Conservation (phyloP, 2,888 invertebrate genomes). For the Tiliacea aurago region DNA sequence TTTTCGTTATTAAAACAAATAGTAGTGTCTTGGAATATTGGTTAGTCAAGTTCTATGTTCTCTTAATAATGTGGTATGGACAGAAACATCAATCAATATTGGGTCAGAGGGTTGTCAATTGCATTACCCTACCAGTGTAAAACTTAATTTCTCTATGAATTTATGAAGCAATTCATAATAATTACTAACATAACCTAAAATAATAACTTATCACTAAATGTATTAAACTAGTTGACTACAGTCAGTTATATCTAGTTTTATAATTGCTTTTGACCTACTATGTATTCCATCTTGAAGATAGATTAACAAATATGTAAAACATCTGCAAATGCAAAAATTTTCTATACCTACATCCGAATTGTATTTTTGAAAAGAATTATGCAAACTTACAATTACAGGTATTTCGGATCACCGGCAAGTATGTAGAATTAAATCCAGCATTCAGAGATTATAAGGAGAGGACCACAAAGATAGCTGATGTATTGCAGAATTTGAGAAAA, state of each 20-base stretch:
- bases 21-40: constrained; percentile 9
- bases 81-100: constrained; percentile 6
- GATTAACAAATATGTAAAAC: not conserved
- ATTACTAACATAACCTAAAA: not conserved
- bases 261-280: not conserved
- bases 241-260: constrained; percentile 6
- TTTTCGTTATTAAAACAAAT: not conserved
- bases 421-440: constrained; percentile 96
- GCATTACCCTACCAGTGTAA: not conserved
- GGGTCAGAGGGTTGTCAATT: constrained; percentile 1
- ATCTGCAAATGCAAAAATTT: not conserved
- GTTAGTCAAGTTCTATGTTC: not conserved
- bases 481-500: constrained; percentile 94
- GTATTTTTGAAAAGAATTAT: not conserved
- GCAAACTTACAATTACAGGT: constrained; percentile 87
- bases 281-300: not conserved
- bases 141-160: not conserved
- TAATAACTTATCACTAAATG: not conserved
- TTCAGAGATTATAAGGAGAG: constrained; percentile 96
- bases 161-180: not conserved
- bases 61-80: not conserved
- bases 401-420: constrained; percentile 93
- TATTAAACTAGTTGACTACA: not conserved
- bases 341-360: not conserved
- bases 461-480: constrained; percentile 94